Conservation (phyloP, 2,113 vertebrate species). For the Stigmatopora nigra region DNA sequence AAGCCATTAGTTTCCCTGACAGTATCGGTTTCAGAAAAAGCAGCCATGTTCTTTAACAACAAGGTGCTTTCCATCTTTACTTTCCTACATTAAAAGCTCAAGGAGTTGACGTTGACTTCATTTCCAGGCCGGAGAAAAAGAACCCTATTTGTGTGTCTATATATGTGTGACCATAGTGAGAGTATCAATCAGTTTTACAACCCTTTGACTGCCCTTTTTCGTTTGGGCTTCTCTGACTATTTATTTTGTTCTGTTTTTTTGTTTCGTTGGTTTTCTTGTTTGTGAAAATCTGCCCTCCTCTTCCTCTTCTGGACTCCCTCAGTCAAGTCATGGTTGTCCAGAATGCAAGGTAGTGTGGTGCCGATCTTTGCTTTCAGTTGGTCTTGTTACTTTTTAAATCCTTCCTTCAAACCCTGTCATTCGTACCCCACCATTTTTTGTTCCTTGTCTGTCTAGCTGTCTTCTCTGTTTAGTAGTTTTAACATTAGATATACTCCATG, state of each 20-base stretch:
- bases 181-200: slow-evolving; percentile 47
- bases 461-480: slow-evolving; percentile 33
- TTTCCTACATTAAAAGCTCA: not conserved
- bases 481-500: slow-evolving; percentile 29
- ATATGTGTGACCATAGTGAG: slow-evolving; percentile 11
- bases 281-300: slow-evolving; percentile 71
- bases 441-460: slow-evolving; percentile 47
- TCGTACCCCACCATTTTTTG: slow-evolving; percentile 51
- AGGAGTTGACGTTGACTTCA: slow-evolving; percentile 13
- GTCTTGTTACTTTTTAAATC: slow-evolving; percentile 35
- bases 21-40: slow-evolving; percentile 66
- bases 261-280: slow-evolving; percentile 69
- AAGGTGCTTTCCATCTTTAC: not conserved
- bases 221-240: slow-evolving; percentile 67
- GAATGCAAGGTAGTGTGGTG: slow-evolving; percentile 89
- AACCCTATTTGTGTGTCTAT: slow-evolving; percentile 1
- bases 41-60: slow-evolving; percentile 6
- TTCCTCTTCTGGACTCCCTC: slow-evolving; percentile 77
- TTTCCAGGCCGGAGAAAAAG: slow-evolving; percentile 26
- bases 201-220: slow-evolving; percentile 57
- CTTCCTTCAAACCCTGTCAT: slow-evolving; percentile 32
- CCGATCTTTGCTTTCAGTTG: slow-evolving; percentile 65
- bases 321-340: slow-evolving; percentile 99
- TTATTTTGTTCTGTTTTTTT: slow-evolving; percentile 68
- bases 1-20: slow-evolving; percentile 55